phyloP scores from a whole-genome alignment of 2,797 vertebrate genomes.

The Spheniscus humboldti region DNA sequence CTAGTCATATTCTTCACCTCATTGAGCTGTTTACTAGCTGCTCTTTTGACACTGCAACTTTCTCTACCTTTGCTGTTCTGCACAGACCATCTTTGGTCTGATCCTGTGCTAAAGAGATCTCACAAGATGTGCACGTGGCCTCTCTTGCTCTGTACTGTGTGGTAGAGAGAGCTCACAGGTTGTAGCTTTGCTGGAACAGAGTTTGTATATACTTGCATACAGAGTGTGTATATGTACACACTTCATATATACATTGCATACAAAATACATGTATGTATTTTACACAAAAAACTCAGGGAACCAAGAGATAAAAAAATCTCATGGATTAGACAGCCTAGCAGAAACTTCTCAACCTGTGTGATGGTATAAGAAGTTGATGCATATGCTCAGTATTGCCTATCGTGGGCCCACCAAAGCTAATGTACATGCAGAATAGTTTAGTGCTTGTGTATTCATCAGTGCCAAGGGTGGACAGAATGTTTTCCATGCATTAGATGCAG shows the following conservation, averaged over 20 bases:
- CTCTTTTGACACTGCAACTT: background rate
- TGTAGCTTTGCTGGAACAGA: background rate
- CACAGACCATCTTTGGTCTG: background rate
- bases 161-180: background rate
- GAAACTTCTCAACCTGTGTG: background rate
- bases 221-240: background rate
- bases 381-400: background rate
- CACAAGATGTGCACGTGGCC: background rate
- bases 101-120: background rate
- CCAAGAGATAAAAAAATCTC: background rate
- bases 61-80: background rate
- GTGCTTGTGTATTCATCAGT: background rate
- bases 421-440: background rate
- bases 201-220: accelerated
- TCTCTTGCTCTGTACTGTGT: background rate
- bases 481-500: background rate
- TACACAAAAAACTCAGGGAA: background rate
- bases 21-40: background rate
- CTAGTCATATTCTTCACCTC: background rate
- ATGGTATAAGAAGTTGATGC: background rate
- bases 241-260: background rate
- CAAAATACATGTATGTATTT: background rate
- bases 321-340: background rate
- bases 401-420: background rate
- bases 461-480: background rate